A percentile compares a stretch with the other conserved stretches of the same genome.
Evolutionary conservation across 2,113 vertebrate genomes (phyloP).

Genomic region (Excalfactoria chinensis): DNA sequence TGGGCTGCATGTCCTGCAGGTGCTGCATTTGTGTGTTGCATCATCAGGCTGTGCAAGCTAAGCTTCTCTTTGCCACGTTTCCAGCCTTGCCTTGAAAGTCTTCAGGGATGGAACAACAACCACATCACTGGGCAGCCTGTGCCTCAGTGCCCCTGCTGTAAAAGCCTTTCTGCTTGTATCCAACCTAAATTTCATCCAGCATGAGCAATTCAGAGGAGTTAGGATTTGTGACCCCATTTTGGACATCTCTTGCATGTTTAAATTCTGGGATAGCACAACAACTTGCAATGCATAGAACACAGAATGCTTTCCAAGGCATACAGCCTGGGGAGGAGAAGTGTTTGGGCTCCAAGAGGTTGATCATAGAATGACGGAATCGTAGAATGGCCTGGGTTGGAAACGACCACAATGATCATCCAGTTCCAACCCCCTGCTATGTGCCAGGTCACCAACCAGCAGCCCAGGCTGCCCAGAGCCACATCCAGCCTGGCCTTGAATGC

Average conservation of each 20-base stretch:
- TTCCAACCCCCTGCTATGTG: no score
- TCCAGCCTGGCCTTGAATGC: no score
- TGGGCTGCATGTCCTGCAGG: background rate
- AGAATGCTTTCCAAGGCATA: background rate
- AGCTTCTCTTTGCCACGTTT: background rate
- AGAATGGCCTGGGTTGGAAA: no score
- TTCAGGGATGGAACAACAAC: no score
- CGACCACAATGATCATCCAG: no score
- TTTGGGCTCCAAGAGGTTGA: background rate
- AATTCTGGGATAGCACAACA: background rate
- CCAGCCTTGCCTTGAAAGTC: no score
- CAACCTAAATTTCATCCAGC: background rate
- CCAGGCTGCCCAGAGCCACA: no score
- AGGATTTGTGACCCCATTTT: background rate
- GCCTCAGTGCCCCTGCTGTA: no score
- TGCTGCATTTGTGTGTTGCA: rapidly evolving
- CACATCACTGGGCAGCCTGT: no score
- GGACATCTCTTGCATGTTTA: background rate
- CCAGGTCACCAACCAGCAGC: no score
- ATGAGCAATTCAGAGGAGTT: background rate
- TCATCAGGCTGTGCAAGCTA: background rate
- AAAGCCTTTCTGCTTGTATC: no score
- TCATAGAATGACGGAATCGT: background rate
- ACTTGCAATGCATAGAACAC: rapidly evolving
- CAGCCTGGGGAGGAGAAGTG: background rate